These are phyloP conservation scores for Leucophenga montana DNA, from an alignment of 2,888 invertebrate genomes.

Conservation along the genomic window DNA sequence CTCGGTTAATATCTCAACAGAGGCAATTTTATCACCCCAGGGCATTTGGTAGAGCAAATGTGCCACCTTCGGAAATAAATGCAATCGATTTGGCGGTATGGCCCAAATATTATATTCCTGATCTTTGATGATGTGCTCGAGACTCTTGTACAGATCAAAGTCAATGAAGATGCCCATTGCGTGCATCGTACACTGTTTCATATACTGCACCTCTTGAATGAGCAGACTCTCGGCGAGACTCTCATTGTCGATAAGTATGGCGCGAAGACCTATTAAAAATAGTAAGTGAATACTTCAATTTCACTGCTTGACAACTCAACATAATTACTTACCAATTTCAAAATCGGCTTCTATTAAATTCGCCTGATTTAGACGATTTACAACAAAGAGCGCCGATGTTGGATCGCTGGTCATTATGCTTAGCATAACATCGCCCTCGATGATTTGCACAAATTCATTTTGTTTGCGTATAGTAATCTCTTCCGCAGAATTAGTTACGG, in stretches of 20 bases:
- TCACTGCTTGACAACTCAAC: not conserved
- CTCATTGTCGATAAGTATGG: constrained; percentile 62
- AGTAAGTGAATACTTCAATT: not conserved
- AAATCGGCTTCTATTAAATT: constrained; percentile 69
- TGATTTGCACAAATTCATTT: constrained; percentile 63
- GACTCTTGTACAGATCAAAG: constrained; percentile 62
- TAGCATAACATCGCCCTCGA: constrained; percentile 70
- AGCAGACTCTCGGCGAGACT: constrained; percentile 67
- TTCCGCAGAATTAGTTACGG: constrained; percentile 44
- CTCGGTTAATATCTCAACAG: constrained; percentile 71
- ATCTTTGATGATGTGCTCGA: constrained; percentile 66
- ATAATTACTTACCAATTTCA: constrained; percentile 66
- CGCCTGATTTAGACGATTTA: constrained; percentile 71
- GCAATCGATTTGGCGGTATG: constrained; percentile 61
- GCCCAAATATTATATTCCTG: constrained; percentile 72
- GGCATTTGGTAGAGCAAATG: constrained; percentile 72
- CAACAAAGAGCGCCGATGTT: constrained; percentile 68
- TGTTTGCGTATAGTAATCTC: constrained; percentile 52
- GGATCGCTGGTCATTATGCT: constrained; percentile 70
- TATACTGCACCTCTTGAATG: constrained; percentile 70
- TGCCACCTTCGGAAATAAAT: constrained; percentile 69
- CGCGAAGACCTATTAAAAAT: constrained; percentile 62
- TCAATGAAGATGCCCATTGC: constrained; percentile 71
- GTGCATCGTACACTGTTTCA: constrained; percentile 70
- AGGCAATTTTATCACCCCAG: constrained; percentile 71